These are phyloP conservation scores for Drosophila novamexicana DNA, from an alignment of 1,140 invertebrate species.

Conservation along the genomic window DNA sequence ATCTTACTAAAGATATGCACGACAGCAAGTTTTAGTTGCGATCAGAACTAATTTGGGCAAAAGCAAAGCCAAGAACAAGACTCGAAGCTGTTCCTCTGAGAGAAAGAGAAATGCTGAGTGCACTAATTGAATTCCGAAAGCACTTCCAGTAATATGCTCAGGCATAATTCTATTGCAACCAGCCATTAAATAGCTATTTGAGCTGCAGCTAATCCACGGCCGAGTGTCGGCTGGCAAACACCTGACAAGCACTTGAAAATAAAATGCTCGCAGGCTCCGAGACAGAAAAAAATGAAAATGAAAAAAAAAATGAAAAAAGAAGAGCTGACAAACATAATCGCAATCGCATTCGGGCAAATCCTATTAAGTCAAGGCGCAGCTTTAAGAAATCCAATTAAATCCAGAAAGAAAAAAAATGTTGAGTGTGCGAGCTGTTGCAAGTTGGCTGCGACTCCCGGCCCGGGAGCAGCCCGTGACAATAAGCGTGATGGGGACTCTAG, in stretches of 20 bases:
- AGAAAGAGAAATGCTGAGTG: too few species aligned
- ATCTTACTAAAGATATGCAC: too few species aligned
- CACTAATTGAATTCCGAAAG: background rate
- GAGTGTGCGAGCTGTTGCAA: conserved; percentile 8
- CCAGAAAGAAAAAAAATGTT: conserved; percentile 20
- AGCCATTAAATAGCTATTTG: conserved; percentile 16
- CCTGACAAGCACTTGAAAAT: conserved; percentile 43
- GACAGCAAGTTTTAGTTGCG: too few species aligned
- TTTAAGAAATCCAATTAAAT: conserved; percentile 82
- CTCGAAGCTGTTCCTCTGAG: too few species aligned
- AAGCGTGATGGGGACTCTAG: conserved; percentile 29
- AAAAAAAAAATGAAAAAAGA: background rate
- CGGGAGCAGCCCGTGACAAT: conserved; percentile 43
- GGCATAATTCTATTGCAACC: too few species aligned
- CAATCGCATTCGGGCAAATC: conserved; percentile 62
- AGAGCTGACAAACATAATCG: conserved; percentile 25
- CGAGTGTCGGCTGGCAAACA: conserved; percentile 47
- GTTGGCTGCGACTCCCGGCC: conserved; percentile 1
- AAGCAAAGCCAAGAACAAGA: too few species aligned
- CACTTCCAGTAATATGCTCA: background rate
- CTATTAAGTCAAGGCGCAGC: conserved; percentile 71
- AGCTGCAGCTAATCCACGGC: conserved; percentile 42
- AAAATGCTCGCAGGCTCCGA: background rate
- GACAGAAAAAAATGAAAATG: background rate
- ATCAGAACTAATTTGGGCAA: too few species aligned